Conservation (phyloP, 2,113 vertebrate genomes). For the Rhodinocichla rosea region DNA sequence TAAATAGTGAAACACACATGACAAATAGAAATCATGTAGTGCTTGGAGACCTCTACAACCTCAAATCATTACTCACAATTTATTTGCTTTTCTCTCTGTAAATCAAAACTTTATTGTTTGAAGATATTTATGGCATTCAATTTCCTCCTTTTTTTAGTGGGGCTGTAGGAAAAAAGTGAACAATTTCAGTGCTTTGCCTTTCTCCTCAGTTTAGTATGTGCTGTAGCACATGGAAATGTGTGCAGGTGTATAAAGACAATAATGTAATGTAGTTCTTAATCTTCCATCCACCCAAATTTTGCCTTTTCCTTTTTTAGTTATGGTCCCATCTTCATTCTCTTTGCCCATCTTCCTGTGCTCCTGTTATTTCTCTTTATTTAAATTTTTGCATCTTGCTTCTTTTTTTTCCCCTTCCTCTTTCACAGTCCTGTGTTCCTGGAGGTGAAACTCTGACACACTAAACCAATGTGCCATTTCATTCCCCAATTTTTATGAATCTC, state of each 20-base stretch:
- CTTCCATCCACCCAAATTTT: neutral
- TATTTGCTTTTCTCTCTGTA: slow-evolving; percentile 20
- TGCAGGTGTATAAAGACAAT: neutral
- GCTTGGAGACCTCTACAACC: neutral
- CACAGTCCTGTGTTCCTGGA: neutral
- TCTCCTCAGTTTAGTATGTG: neutral
- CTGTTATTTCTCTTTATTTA: neutral
- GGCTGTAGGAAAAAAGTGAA: neutral
- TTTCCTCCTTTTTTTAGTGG: neutral
- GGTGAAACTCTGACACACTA: neutral
- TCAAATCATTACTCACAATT: slow-evolving; percentile 10
- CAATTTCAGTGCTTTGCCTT: neutral
- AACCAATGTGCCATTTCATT: slow-evolving; percentile 43
- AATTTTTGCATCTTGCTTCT: neutral
- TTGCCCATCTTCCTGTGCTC: neutral
- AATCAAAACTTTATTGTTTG: slow-evolving; percentile 21
- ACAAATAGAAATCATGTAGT: neutral
- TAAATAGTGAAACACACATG: slow-evolving; percentile 2
- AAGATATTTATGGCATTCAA: slow-evolving; percentile 23
- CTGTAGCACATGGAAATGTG: neutral
- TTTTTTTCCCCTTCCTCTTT: neutral
- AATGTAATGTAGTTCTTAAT: neutral
- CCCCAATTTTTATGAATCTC: slow-evolving; percentile 38
- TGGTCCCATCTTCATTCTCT: neutral
- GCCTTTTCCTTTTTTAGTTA: neutral